Base-by-base conservation (phyloP, 1,140 invertebrate genomes). In the Acromyrmex charruanus region DNA sequence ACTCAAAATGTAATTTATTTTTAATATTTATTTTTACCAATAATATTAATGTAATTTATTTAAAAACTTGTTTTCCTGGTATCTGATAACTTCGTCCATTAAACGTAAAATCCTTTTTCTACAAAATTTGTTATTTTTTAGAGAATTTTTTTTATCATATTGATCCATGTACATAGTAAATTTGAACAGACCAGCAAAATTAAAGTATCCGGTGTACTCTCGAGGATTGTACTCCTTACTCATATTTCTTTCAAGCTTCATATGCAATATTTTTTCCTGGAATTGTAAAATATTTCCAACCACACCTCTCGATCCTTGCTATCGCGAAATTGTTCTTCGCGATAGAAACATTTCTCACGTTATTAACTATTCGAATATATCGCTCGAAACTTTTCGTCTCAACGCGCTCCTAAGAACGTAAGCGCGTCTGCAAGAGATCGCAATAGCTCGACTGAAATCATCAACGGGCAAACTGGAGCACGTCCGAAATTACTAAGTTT, bases 401-500 rank as follows among this genome's bases (percentile, higher is more conserved):
- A 44, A 31, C 58, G 58, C 58, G 65, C 77, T 53, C 21, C 9
- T 66, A 18, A 39, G 21, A 77, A 44, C 84, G 31, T 77, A 74
- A 82, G 69, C 85, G 77, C 49, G 58, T 63, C 66, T 18, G n/a
- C 49, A 55, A 77, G 35, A 77, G 71, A 77, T 75, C 72, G 63
- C 16, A 39, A 71, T 84, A 21, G 53, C 39, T 75, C 80, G 25
- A 16, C 55, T 28, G 12, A 81, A 72, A 25, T 84, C 80, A 28
- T 82, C 80, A 61, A 39, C 77, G 65, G 25, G 75, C 55, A 87
- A 90, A 90, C 79, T 90, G 61, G 89, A 89, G 63, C 89, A 85
- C 79, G 68, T 84, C 68, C 49, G 88, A 89, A 89, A 90, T 90
- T 90, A 87, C 77, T 49, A 90, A 90, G 89, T 90, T 90, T 89